These are phyloP conservation scores for rat (Rattus norvegicus) DNA, from an alignment of 2,113 vertebrate species.

Conservation along the genomic window GRCr8 NC_086039.1:147014001-147014500, in stretches of 20 bases:
- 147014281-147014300: not conserved
- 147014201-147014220: not conserved
- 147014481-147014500: not conserved
- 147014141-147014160: not conserved
- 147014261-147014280: not conserved
- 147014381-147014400: not conserved
- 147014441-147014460: not conserved
- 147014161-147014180: not conserved
- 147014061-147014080: not conserved
- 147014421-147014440: not conserved
- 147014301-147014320: not conserved
- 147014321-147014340: not conserved
- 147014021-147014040: not conserved
- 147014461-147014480: not conserved
- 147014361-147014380: not conserved
- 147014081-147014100: not conserved
- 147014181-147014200: not conserved
- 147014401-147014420: not conserved
- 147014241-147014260: not conserved
- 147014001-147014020: slow-evolving; percentile 46
- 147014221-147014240: not conserved
- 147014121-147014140: not conserved
- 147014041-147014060: slow-evolving; percentile 30
- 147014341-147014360: not conserved
- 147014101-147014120: not conserved